Conservation (phyloP, 1,140 invertebrate species). For the Drosophila obscura region DNA sequence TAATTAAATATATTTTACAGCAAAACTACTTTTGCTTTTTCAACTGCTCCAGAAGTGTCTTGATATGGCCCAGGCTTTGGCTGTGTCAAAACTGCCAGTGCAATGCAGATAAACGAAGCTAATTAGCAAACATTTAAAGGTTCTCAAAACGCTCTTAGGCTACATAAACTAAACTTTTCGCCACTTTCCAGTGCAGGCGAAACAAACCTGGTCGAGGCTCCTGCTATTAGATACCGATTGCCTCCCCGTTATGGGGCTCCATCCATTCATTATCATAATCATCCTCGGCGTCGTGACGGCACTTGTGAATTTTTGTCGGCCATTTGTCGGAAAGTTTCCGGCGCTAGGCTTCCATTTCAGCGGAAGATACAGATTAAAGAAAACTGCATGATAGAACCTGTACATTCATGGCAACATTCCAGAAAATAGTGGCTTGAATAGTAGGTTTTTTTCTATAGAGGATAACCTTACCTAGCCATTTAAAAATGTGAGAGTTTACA, state of each 20-base stretch:
- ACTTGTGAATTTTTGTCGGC: slow-evolving; percentile 49
- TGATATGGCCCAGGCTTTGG: too few relatives aligned
- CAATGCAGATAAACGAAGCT: slow-evolving; percentile 23
- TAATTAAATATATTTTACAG: too few relatives aligned
- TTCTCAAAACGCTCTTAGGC: slow-evolving; percentile 10
- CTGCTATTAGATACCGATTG: background rate
- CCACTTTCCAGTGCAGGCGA: slow-evolving; percentile 6
- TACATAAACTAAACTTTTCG: slow-evolving; percentile 8
- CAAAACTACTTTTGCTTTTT: too few relatives aligned
- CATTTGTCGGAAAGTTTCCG: slow-evolving; percentile 26
- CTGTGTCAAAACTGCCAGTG: background rate
- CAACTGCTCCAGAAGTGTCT: too few relatives aligned
- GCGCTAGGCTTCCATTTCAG: background rate
- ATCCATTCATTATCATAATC: slow-evolving; percentile 45
- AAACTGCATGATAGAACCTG: too few relatives aligned
- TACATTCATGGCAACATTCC: too few relatives aligned
- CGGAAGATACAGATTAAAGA: background rate
- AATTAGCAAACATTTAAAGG: slow-evolving; percentile 25
- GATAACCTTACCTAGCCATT: too few relatives aligned
- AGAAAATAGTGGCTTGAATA: too few relatives aligned
- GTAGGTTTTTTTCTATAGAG: too few relatives aligned
- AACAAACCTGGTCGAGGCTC: slow-evolving; percentile 2
- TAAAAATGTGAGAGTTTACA: too few relatives aligned
- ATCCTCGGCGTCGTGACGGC: slow-evolving; percentile 26
- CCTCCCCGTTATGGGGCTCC: background rate